Conservation (phyloP, 2,888 invertebrate species). For the Tigriopus californicus region DNA sequence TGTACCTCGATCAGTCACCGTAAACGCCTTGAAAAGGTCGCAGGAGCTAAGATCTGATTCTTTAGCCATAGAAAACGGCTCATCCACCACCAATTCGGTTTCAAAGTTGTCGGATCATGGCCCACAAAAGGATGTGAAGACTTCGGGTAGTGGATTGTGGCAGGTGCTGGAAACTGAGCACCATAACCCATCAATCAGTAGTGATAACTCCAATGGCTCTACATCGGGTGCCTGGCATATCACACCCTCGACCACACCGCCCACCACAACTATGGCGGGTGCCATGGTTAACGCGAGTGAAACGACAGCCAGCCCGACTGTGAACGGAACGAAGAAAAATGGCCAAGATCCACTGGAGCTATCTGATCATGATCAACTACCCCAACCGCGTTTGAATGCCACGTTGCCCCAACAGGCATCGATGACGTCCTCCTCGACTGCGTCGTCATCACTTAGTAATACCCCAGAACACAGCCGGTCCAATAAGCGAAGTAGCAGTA, state of each 20-base stretch:
- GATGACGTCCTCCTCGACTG: background rate
- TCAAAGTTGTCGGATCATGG: too few relatives aligned
- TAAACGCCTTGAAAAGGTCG: background rate
- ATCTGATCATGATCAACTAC: too few relatives aligned
- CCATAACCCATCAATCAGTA: slow-evolving; percentile 16
- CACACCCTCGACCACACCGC: background rate
- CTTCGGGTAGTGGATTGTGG: background rate
- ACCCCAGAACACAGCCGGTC: background rate
- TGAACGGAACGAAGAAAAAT: background rate
- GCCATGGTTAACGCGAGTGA: background rate
- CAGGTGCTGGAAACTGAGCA: slow-evolving; percentile 10
- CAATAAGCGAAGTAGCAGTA: background rate
- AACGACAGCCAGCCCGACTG: background rate
- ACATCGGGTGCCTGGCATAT: background rate
- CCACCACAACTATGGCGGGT: background rate
- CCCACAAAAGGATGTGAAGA: too few relatives aligned
- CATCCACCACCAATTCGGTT: background rate
- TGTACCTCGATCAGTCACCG: background rate
- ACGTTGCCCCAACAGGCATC: too few relatives aligned
- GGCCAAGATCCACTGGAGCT: background rate
- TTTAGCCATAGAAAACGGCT: background rate
- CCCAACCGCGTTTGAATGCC: too few relatives aligned
- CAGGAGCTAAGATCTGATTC: too few relatives aligned
- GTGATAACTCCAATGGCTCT: slow-evolving; percentile 13
- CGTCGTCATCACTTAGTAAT: background rate